Conservation (phyloP, 1,140 invertebrate species). For the Orussus abietinus region DNA sequence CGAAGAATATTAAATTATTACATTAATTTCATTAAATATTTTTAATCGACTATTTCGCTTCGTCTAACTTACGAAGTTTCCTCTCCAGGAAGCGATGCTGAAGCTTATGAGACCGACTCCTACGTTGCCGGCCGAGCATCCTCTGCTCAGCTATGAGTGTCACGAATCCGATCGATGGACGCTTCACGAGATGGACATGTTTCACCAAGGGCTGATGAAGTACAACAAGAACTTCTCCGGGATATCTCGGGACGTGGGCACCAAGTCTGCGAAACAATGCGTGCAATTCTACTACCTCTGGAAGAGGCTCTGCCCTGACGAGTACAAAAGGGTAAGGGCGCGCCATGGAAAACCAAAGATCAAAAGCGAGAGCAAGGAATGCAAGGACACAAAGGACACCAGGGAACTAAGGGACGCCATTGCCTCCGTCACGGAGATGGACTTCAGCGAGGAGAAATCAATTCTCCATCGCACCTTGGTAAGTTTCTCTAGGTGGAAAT, state of each 20-base stretch:
- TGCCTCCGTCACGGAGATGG: conserved; percentile 47
- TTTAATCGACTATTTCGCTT: conserved; percentile 8
- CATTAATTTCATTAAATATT: conserved; percentile 12
- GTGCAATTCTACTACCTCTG: conserved; percentile 98
- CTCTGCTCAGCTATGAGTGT: conserved; percentile 68
- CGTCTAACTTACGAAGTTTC: conserved; percentile 26
- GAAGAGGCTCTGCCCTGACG: conserved; percentile 93
- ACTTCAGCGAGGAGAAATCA: conserved; percentile 49
- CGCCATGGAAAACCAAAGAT: conserved; percentile 45
- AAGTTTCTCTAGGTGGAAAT: conserved; percentile 16
- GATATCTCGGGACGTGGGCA: conserved; percentile 81
- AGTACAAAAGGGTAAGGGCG: conserved; percentile 65
- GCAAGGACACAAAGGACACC: conserved; percentile 35
- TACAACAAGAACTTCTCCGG: conserved; percentile 91
- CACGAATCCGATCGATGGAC: conserved; percentile 78
- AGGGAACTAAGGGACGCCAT: conserved; percentile 48
- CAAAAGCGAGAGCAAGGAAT: conserved; percentile 41
- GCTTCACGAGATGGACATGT: conserved; percentile 79
- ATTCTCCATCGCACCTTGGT: conserved; percentile 50
- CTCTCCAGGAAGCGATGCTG: conserved; percentile 82
- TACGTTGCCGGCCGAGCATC: conserved; percentile 70
- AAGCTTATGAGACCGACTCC: conserved; percentile 73
- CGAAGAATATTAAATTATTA: conserved; percentile 10
- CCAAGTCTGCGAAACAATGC: conserved; percentile 90
- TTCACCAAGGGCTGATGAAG: conserved; percentile 82